Evolutionary conservation across 1,140 invertebrate genomes (phyloP).

Genomic region (Zeugodacus cucurbitae): DNA sequence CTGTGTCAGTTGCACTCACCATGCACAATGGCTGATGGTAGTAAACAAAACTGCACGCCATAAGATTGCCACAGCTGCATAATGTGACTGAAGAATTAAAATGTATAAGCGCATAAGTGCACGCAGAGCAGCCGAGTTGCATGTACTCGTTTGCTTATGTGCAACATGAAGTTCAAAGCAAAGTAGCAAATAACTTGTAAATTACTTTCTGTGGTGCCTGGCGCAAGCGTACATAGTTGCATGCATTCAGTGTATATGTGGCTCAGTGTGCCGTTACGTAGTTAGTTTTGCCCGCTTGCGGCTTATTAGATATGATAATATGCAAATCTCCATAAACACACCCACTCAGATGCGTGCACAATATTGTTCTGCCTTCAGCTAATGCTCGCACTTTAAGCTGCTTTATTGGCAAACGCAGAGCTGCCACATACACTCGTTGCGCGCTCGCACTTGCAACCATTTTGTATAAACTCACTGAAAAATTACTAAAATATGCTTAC

Average conservation of each 20-base stretch:
- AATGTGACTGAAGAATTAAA: conserved; percentile 8
- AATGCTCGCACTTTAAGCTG: background rate
- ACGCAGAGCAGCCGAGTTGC: background rate
- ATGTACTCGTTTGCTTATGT: background rate
- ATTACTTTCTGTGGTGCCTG: background rate
- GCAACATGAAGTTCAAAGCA: conserved; percentile 1
- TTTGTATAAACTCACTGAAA: background rate
- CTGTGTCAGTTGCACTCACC: background rate
- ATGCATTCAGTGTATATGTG: background rate
- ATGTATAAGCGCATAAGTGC: background rate
- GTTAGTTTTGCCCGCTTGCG: background rate
- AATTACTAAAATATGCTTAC: background rate
- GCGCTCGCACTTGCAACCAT: background rate
- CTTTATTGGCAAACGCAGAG: background rate
- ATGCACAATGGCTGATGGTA: background rate
- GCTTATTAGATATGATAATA: background rate
- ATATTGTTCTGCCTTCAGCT: background rate
- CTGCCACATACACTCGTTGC: background rate
- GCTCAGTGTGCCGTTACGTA: background rate
- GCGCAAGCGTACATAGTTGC: background rate
- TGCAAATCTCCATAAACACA: background rate
- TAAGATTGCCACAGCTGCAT: background rate
- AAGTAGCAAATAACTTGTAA: background rate
- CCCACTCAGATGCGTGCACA: background rate
- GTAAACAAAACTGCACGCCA: too few species aligned